Evolutionary conservation across 2,113 vertebrate genomes (phyloP).

Genomic region (Azemiops feae): DNA sequence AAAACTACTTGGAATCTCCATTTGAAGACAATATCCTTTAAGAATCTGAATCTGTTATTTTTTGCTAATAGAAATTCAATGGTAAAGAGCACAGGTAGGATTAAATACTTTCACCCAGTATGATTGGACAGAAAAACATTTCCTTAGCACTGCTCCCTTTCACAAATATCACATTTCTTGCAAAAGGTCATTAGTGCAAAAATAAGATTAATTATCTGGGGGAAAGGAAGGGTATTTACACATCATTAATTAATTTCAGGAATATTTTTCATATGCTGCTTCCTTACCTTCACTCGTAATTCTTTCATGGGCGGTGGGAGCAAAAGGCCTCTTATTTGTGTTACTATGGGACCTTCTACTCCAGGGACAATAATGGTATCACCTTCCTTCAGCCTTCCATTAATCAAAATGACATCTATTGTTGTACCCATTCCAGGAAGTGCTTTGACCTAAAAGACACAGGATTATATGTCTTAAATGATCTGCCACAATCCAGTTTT

Average conservation of each 20-base stretch:
- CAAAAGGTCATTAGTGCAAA: background rate
- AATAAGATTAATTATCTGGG: background rate
- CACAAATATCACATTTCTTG: background rate
- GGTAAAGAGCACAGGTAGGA: background rate
- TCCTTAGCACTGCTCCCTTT: background rate
- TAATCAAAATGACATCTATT: constrained; percentile 96
- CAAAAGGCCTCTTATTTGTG: constrained; percentile 93
- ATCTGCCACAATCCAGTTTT: background rate
- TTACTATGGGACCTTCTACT: constrained; percentile 96
- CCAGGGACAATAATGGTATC: constrained; percentile 96
- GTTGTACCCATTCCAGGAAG: constrained; percentile 98
- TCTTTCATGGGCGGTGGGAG: constrained; percentile 96
- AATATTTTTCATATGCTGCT: background rate
- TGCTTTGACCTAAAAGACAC: constrained; percentile 85
- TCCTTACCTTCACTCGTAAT: constrained; percentile 88
- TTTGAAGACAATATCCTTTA: background rate
- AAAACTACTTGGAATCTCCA: background rate
- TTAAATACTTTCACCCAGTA: background rate
- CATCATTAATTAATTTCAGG: background rate
- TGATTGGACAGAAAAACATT: background rate
- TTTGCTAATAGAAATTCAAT: background rate
- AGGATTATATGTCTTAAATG: background rate
- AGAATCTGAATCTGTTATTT: background rate
- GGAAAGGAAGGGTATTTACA: background rate
- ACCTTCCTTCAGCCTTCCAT: constrained; percentile 87